These are phyloP conservation scores for Lithobius niger DNA, from an alignment of 1,140 invertebrate species.

Conservation along the genomic window DNA sequence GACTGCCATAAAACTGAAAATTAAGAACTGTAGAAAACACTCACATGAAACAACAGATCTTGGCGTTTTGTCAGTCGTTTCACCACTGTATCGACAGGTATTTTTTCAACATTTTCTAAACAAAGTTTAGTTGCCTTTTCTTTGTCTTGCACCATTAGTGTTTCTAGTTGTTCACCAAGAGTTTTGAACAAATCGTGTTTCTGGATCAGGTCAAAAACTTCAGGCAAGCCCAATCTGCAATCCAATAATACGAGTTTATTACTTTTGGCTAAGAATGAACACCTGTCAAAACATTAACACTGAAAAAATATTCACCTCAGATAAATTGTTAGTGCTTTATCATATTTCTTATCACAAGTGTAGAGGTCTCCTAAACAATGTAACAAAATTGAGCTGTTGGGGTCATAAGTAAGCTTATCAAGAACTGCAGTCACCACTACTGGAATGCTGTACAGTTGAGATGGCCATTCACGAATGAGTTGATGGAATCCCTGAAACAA, in stretches of 20 bases:
- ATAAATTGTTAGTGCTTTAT: slow-evolving; percentile 85
- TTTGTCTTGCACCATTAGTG: slow-evolving; percentile 77
- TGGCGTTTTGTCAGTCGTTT: slow-evolving; percentile 61
- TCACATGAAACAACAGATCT: slow-evolving; percentile 55
- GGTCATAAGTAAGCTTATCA: slow-evolving; percentile 52
- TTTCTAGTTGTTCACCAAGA: slow-evolving; percentile 74
- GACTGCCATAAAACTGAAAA: background rate
- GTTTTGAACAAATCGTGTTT: slow-evolving; percentile 64
- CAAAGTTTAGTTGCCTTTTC: slow-evolving; percentile 71
- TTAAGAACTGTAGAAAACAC: too few relatives aligned
- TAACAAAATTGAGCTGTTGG: slow-evolving; percentile 55
- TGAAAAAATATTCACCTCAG: slow-evolving; percentile 46
- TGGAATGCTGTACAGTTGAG: slow-evolving; percentile 68
- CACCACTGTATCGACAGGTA: slow-evolving; percentile 68
- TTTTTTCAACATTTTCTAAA: slow-evolving; percentile 57
- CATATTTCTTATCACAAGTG: slow-evolving; percentile 76
- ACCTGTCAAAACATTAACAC: background rate
- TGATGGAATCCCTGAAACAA: slow-evolving; percentile 57
- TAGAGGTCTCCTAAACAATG: slow-evolving; percentile 85
- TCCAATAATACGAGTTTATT: background rate
- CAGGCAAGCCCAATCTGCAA: slow-evolving; percentile 54
- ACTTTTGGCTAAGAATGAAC: slow-evolving; percentile 2
- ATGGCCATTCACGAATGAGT: slow-evolving; percentile 77
- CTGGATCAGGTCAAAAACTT: slow-evolving; percentile 76
- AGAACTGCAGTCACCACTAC: slow-evolving; percentile 73